phyloP scores from a whole-genome alignment of 2,113 vertebrate genomes.

The Hassar affinis region DNA sequence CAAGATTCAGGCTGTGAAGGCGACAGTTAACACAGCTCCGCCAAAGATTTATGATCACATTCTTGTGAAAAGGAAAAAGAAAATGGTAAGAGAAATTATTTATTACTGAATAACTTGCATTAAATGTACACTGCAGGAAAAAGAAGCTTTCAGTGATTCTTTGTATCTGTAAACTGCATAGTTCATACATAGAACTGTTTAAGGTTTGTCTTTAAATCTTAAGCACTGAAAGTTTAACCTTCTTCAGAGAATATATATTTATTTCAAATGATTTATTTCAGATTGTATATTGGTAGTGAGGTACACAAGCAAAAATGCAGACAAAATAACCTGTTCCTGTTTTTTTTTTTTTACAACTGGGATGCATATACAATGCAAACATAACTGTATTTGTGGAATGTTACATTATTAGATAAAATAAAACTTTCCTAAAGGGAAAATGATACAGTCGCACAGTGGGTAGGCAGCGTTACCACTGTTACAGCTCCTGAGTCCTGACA shows the following conservation, averaged over 20 bases:
- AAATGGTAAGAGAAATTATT: conserved; percentile 63
- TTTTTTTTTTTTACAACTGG: neutral
- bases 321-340: neutral
- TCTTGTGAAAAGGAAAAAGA: conserved; percentile 70
- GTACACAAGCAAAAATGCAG: neutral
- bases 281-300: neutral
- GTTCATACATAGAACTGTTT: neutral
- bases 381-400: neutral
- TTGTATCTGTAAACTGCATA: no score
- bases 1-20: conserved; percentile 74
- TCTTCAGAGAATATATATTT: neutral
- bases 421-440: neutral
- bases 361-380: neutral
- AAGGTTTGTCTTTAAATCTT: neutral
- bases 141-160: neutral
- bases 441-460: neutral
- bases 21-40: conserved; percentile 62
- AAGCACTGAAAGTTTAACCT: neutral
- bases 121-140: neutral
- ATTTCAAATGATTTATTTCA: neutral
- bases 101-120: neutral
- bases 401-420: neutral
- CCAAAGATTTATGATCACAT: conserved; percentile 67
- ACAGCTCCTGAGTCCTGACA: neutral
- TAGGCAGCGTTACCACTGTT: neutral